Evolutionary conservation across 2,797 vertebrate genomes (phyloP).

Genomic region (Salarias fasciatus): DNA sequence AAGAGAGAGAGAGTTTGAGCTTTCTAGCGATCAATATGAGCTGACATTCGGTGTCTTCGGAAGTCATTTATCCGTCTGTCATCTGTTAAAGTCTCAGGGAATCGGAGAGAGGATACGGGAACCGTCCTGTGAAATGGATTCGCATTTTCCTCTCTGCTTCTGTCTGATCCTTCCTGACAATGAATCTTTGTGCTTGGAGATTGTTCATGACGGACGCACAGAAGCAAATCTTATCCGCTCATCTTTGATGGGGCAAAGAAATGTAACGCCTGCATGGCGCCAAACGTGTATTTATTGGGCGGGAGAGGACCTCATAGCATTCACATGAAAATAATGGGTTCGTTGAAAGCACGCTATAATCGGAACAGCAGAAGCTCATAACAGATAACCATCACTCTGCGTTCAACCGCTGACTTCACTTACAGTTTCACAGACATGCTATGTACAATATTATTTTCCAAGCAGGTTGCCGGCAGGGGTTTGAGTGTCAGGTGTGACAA

Average conservation of each 20-base stretch:
- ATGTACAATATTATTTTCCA: slow-evolving; percentile 12
- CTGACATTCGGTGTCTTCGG: too few relatives aligned
- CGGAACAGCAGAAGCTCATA: slow-evolving; percentile 22
- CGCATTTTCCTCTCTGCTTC: background rate
- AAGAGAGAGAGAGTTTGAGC: too few relatives aligned
- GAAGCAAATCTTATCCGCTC: slow-evolving; percentile 2
- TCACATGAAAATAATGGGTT: slow-evolving; percentile 39
- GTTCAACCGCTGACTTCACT: slow-evolving; percentile 24
- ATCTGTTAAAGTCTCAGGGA: slow-evolving; percentile 13
- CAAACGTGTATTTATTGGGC: slow-evolving; percentile 13
- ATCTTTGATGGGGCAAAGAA: slow-evolving; percentile 10
- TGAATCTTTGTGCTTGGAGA: background rate
- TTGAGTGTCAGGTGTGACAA: slow-evolving; percentile 3
- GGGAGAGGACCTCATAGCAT: slow-evolving; percentile 9
- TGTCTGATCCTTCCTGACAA: too few relatives aligned
- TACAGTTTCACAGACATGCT: slow-evolving; percentile 15
- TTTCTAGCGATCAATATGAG: too few relatives aligned
- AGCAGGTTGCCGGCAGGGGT: background rate
- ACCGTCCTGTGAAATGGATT: too few relatives aligned
- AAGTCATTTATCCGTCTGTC: slow-evolving; percentile 21
- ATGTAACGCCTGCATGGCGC: slow-evolving; percentile 12
- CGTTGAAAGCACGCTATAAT: slow-evolving; percentile 34
- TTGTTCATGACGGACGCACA: slow-evolving; percentile 4
- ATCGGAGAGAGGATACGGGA: too few relatives aligned
- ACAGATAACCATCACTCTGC: slow-evolving; percentile 24